These are phyloP conservation scores for Pyrocephalus nanus DNA, from an alignment of 2,797 vertebrate genomes.

Conservation along the genomic window DNA sequence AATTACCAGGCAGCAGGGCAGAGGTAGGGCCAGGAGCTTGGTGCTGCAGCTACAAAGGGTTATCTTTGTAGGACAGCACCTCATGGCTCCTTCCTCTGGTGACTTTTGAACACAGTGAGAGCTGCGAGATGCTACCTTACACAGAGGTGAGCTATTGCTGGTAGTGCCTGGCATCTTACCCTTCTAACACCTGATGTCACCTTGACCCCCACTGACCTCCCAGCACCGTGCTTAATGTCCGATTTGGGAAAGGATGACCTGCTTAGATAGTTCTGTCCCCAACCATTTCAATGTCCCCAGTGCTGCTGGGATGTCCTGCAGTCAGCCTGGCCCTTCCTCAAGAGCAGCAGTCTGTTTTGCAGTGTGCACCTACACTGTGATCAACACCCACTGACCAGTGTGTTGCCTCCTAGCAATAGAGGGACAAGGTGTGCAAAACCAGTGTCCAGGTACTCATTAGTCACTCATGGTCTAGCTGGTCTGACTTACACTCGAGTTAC, in stretches of 20 bases:
- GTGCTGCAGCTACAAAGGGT: no score
- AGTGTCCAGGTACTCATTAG: not conserved
- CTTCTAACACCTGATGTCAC: not conserved
- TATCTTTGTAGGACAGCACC: not conserved
- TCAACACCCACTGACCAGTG: not conserved
- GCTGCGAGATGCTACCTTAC: not conserved
- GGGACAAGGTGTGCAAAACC: not conserved
- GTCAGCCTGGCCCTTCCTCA: not conserved
- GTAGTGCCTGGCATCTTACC: not conserved
- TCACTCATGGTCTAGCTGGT: not conserved
- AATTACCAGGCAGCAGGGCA: not conserved
- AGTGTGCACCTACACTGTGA: rapidly evolving
- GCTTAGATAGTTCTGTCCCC: not conserved
- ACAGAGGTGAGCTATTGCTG: not conserved
- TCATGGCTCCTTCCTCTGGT: not conserved
- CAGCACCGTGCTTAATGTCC: not conserved
- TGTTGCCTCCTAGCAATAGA: not conserved
- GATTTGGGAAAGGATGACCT: not conserved
- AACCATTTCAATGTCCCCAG: not conserved
- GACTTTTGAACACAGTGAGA: not conserved
- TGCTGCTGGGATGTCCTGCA: not conserved
- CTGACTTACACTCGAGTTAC: not conserved
- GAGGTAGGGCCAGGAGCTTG: not conserved
- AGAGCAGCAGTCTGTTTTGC: not conserved
- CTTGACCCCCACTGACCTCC: not conserved